These are phyloP conservation scores for Butorides virescens DNA, from an alignment of 2,113 vertebrate genomes.

Conservation along the genomic window DNA sequence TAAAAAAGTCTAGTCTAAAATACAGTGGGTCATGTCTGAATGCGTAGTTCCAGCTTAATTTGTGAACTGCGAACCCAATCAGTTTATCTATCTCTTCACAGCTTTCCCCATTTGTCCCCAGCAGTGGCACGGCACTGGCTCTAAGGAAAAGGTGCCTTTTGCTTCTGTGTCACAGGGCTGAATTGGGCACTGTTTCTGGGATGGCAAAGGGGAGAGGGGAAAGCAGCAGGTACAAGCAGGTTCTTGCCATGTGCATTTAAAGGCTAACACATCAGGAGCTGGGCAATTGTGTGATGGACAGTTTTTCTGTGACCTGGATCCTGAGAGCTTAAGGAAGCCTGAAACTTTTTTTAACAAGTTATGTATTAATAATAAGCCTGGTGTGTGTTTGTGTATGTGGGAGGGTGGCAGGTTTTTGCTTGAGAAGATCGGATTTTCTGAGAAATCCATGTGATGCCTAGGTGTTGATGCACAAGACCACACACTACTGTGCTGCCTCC, in stretches of 20 bases:
- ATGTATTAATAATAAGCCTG: not conserved
- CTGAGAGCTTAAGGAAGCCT: not conserved
- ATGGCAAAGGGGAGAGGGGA: not conserved
- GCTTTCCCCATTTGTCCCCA: not conserved
- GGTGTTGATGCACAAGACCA: not conserved
- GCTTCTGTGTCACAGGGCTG: not conserved
- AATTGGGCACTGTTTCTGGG: not conserved
- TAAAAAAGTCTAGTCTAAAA: not conserved
- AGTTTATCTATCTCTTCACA: not conserved
- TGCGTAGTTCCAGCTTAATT: not conserved
- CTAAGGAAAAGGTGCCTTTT: not conserved
- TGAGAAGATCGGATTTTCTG: not conserved
- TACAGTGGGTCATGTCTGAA: fast-evolving
- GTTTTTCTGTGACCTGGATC: not conserved
- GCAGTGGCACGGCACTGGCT: not conserved
- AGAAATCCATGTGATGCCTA: not conserved
- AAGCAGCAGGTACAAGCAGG: not conserved
- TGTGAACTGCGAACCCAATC: not conserved
- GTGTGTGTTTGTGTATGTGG: not conserved
- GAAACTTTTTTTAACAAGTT: not conserved
- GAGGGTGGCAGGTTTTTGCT: not conserved
- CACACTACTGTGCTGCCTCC: not conserved
- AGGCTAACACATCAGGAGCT: not conserved
- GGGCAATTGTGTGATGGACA: not conserved
- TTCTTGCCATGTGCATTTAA: not conserved